These are phyloP conservation scores for Porites divaricata DNA, from an alignment of 92 coral and sea anemone genomes.

Conservation along the genomic window DNA sequence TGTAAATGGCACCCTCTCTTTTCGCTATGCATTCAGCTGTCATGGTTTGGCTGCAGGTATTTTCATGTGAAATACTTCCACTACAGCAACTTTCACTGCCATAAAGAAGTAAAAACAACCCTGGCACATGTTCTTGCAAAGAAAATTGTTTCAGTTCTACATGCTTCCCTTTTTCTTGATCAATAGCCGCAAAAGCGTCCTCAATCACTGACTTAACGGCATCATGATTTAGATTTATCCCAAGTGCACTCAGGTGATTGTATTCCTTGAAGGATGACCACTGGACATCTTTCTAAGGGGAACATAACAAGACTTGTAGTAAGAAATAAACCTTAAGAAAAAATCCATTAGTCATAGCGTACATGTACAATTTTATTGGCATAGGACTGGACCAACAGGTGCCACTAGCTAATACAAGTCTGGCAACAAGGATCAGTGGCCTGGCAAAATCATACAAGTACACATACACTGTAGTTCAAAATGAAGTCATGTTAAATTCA, in stretches of 20 bases:
- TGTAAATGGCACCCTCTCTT: neutral
- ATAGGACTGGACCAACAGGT: too few species aligned
- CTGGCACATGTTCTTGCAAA: neutral
- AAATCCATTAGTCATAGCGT: too few species aligned
- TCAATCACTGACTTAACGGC: conserved; percentile 5
- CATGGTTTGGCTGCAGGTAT: neutral
- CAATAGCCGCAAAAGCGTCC: conserved; percentile 8
- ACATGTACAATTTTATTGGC: too few species aligned
- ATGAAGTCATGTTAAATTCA: too few species aligned
- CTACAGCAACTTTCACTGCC: neutral
- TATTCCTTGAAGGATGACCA: conserved; percentile 83
- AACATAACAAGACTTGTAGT: neutral
- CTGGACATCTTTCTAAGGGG: conserved; percentile 40
- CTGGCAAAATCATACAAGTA: too few species aligned
- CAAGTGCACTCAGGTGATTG: neutral
- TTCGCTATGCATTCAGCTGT: neutral
- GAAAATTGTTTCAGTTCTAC: neutral
- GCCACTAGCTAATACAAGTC: too few species aligned
- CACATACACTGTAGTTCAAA: too few species aligned
- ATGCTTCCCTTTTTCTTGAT: conserved; percentile 1
- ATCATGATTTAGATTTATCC: neutral
- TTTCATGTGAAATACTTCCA: too few species aligned
- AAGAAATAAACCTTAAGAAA: too few species aligned
- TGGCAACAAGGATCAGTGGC: too few species aligned
- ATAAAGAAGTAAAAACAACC: conserved; percentile 10